A percentile compares a stretch with the other conserved stretches of the same genome.
These are phyloP conservation scores for Olivierus martensii DNA, from an alignment of 1,140 invertebrate genomes.

Conservation along the genomic window DNA sequence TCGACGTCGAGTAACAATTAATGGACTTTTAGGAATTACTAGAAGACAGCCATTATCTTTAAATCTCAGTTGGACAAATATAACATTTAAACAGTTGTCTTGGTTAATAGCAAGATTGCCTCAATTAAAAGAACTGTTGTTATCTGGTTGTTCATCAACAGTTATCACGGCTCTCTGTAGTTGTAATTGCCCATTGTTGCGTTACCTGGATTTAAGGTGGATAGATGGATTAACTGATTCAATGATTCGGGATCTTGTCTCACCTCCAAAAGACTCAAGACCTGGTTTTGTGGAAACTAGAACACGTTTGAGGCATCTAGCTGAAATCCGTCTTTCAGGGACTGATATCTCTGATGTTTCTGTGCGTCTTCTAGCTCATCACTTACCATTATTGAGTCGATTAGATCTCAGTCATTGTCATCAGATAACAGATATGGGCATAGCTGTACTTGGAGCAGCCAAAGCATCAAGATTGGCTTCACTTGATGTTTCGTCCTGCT, in stretches of 20 bases:
- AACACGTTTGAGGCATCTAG: slow-evolving; percentile 59
- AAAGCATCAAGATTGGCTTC: slow-evolving; percentile 43
- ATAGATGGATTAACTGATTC: slow-evolving; percentile 66
- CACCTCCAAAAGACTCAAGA: slow-evolving; percentile 59
- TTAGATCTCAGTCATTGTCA: slow-evolving; percentile 72
- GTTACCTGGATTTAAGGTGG: slow-evolving; percentile 58
- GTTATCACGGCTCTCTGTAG: slow-evolving; percentile 65
- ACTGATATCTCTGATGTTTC: slow-evolving; percentile 83
- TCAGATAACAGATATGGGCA: slow-evolving; percentile 71
- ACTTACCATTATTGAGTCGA: slow-evolving; percentile 51
- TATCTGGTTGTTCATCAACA: slow-evolving; percentile 57
- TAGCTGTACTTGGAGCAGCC: slow-evolving; percentile 60
- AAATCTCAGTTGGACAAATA: slow-evolving; percentile 67
- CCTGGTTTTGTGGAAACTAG: slow-evolving; percentile 67
- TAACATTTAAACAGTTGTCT: slow-evolving; percentile 65
- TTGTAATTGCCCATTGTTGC: slow-evolving; percentile 62
- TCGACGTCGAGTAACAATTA: slow-evolving; percentile 46
- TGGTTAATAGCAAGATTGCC: slow-evolving; percentile 77
- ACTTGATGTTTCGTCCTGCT: slow-evolving; percentile 64
- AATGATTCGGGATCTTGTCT: slow-evolving; percentile 56
- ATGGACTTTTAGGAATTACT: slow-evolving; percentile 64
- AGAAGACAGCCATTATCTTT: slow-evolving; percentile 68
- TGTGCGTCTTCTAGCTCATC: slow-evolving; percentile 60
- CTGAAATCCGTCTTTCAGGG: slow-evolving; percentile 58
- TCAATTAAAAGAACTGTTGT: slow-evolving; percentile 57